Conservation (phyloP, 2,888 invertebrate genomes). For the Luffia ferchaultella region DNA sequence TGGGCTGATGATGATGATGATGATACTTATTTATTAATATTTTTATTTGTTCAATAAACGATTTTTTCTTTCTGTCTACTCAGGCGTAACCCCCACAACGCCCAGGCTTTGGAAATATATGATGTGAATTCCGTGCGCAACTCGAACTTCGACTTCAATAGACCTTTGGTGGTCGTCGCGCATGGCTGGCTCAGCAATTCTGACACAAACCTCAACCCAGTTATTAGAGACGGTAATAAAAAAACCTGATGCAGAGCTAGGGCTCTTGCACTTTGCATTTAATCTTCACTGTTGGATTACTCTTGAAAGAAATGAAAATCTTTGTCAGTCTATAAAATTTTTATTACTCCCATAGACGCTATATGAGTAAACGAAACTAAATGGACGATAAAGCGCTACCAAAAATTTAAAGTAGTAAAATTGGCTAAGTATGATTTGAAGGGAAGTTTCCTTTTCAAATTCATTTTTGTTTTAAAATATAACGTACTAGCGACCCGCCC, state of each 20-base stretch:
- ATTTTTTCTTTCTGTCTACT: slow-evolving; percentile 3
- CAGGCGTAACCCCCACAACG: slow-evolving; percentile 23
- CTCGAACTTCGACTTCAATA: slow-evolving; percentile 30
- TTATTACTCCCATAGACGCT: no score
- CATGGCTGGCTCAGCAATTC: slow-evolving; percentile 33
- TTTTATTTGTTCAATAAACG: not conserved
- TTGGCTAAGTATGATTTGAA: no score
- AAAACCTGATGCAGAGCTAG: not conserved
- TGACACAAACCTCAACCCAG: slow-evolving; percentile 19
- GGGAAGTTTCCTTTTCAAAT: no score
- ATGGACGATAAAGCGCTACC: no score
- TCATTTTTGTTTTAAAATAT: no score
- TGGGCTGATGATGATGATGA: not conserved
- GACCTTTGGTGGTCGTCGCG: slow-evolving; percentile 25
- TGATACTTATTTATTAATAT: not conserved
- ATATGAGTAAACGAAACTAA: no score
- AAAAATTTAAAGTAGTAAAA: no score
- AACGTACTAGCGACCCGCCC: no score
- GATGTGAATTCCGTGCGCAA: slow-evolving; percentile 25
- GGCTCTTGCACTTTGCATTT: no score
- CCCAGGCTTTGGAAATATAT: slow-evolving; percentile 27
- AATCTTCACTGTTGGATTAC: no score
- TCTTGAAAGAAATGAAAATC: no score
- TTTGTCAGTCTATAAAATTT: no score
- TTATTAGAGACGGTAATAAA: slow-evolving; percentile 25